Evolutionary conservation across 2,113 vertebrate genomes (phyloP), one percentile per base, ranked within the genome.

Genomic region (Lampris megalopsis): DNA sequence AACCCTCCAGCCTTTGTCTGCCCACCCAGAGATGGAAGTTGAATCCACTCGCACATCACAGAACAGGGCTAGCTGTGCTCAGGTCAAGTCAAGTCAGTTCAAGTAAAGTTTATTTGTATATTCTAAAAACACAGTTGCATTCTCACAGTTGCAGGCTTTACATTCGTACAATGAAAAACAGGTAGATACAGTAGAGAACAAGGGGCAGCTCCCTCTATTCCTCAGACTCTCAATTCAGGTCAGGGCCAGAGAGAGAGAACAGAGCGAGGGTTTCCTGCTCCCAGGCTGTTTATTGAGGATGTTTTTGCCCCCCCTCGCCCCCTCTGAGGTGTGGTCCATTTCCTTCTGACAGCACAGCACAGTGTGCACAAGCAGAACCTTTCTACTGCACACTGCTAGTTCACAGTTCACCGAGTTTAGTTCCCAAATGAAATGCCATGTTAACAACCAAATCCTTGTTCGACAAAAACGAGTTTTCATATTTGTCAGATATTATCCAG

Each of bases 281-380:
- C 61, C 43, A 35, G 52, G 45, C 72, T 75, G 80, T 85, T 85
- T 80, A 80, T 68, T 38, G 78, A 59, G 58, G 72, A 83, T 82
- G 82, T 80, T 74, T 73, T 80, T 10, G 13, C 36, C n/a, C 67
- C 66, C 65, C 38, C 43, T 74, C 70, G 24, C 24, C 63, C 64
- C 71, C 72, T 65, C 65, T 68, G 66, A 83, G 86, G 83, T 79
- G 86, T 79, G 80, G 83, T 73, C 77, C 71, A 37, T 40, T 85
- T 85, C 82, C 80, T 74, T 45, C 73, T 71, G 66, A 75, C 48
- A 80, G 52, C 5, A 41, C 40, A 42, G 10, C 8, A 8, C 57
- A 57, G 37, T 3, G 47, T 43, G 10, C 41, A 69, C n/a, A 11
- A 36, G 13, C n/a, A 45, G 43, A 75, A 13, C 35, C 24, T 36